phyloP scores from a whole-genome alignment of 2,888 invertebrate genomes.

The Willowsia nigromaculata region DNA sequence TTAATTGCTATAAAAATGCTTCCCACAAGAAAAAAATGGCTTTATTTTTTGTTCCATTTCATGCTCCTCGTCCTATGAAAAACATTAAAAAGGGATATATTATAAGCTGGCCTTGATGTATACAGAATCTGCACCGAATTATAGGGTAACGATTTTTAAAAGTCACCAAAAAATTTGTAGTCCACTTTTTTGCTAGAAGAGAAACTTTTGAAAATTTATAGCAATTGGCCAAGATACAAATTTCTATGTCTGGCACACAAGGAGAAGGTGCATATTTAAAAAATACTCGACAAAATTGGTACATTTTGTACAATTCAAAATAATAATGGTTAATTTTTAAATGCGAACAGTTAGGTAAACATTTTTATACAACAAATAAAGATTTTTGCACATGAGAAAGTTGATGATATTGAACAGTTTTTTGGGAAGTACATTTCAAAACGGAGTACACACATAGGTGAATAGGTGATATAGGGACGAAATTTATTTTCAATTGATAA shows the following conservation, averaged over 20 bases:
- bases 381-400: constrained; percentile 31
- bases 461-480: no score
- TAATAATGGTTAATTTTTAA: not conserved
- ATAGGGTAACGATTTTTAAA: constrained; percentile 15
- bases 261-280: not conserved
- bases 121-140: constrained; percentile 68
- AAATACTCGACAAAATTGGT: not conserved
- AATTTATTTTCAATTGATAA: not conserved
- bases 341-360: not conserved
- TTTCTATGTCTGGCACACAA: not conserved
- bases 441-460: not conserved
- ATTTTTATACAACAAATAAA: constrained; percentile 1
- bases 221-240: not conserved
- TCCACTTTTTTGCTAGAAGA: not conserved
- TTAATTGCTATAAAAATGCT: not conserved
- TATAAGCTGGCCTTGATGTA: constrained; percentile 61
- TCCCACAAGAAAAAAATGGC: not conserved
- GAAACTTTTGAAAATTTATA: not conserved
- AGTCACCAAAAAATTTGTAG: constrained; percentile 1
- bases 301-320: not conserved
- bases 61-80: no score
- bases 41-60: no score
- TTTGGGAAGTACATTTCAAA: not conserved
- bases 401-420: not conserved
- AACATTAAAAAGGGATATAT: not conserved